Evolutionary conservation across 2,797 vertebrate species (phyloP), one percentile per base, ranked within the genome.

Genomic region (Cuculus canorus): DNA sequence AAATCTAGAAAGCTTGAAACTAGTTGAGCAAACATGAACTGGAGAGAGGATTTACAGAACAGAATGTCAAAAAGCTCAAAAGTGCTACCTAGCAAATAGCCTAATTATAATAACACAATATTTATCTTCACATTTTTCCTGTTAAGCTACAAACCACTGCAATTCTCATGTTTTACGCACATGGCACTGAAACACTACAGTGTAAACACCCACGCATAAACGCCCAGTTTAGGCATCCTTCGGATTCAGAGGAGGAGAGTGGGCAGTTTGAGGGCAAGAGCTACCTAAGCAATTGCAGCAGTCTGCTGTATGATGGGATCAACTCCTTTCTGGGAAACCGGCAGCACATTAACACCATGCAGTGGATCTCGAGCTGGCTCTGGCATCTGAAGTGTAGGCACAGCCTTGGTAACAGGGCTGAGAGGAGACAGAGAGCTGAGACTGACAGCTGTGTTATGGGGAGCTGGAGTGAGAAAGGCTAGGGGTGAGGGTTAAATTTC

Each of bases 391-490:
- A 53, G 50, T 35, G 61, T 75, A 23, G 64, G 88, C 81, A 95
- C 78, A 94, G 75, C 53, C 78, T 77, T 2, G 1, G 81, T 68
- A 92, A 93, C 83, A 84, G 78, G 68, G 81, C 48, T 82, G 56
- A 66, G 48, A 75, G 50, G 17, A 78, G 92, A 90, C 41, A 28
- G 75, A 77, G 66, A 84, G 60, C 52, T 41, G 77, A 70, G 86
- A 56, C 73, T 82, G 92, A 41, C 95, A 95, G 86, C 71, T 77
- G 78, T 68, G 33, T 23, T 70, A 45, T 28, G 41, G 52, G 82
- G 77, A 94, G 33, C 57, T 65, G 61, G 78, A 95, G 59, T 47
- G 66, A 82, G 59, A 96, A 94, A 92, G 82, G 83, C 80, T 61
- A 86, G 86, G 72, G 73, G 71, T 89, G 50, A 88, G 75, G 52